Evolutionary conservation across 2,888 invertebrate genomes (phyloP).

Genomic region (Meliscaeva auricollis): DNA sequence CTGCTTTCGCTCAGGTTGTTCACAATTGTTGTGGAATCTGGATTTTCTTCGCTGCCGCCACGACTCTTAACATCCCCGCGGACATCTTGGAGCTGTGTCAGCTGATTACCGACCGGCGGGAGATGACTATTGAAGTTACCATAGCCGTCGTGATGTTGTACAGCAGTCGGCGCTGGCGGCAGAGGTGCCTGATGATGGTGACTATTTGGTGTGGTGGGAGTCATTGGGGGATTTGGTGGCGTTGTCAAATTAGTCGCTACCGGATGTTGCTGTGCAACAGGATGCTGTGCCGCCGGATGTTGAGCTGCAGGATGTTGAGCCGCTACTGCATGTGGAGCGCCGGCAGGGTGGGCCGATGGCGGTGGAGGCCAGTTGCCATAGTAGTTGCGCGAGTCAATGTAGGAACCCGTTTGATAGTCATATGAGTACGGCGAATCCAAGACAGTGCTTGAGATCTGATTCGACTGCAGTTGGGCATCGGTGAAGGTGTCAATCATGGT

Average conservation of each 20-base stretch:
- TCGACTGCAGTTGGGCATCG: constrained; percentile 92
- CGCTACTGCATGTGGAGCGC: constrained; percentile 62
- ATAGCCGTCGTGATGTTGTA: constrained; percentile 79
- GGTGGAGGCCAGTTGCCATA: constrained; percentile 87
- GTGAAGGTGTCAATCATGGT: constrained; percentile 91
- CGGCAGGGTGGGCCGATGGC: constrained; percentile 85
- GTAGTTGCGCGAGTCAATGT: constrained; percentile 87
- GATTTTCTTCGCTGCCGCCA: constrained; percentile 87
- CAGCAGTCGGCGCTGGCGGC: constrained; percentile 76
- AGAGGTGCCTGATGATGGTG: constrained; percentile 78
- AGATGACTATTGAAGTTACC: constrained; percentile 78
- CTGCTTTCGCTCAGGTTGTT: constrained; percentile 84
- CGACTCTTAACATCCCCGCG: constrained; percentile 83
- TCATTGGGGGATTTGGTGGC: constrained; percentile 84
- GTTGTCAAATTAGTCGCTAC: constrained; percentile 79
- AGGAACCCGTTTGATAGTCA: constrained; percentile 86
- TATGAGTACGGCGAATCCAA: constrained; percentile 89
- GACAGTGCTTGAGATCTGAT: constrained; percentile 94
- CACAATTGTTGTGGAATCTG: constrained; percentile 89
- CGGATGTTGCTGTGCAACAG: constrained; percentile 77
- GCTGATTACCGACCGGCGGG: constrained; percentile 78
- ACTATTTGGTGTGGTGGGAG: constrained; percentile 74
- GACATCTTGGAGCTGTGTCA: constrained; percentile 79
- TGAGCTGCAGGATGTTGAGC: constrained; percentile 81
- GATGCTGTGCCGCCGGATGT: constrained; percentile 66